These are phyloP conservation scores for Callionymus lyra DNA, from an alignment of 2,113 vertebrate species.

Conservation along the genomic window DNA sequence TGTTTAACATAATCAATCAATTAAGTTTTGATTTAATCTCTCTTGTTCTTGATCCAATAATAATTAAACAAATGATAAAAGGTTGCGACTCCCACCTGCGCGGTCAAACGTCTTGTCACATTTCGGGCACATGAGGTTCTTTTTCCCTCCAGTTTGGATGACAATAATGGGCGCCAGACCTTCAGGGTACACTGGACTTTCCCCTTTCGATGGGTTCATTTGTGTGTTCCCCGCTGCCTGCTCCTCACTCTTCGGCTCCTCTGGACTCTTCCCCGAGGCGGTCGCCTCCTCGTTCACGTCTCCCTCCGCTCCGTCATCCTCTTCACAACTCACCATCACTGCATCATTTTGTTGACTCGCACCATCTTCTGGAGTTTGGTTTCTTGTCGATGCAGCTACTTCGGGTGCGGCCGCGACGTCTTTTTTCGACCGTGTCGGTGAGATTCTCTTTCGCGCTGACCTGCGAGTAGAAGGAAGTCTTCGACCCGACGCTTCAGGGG, in stretches of 20 bases:
- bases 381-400: not conserved
- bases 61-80: too few species aligned
- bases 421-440: constrained; percentile 71
- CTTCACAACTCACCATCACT: constrained; percentile 49
- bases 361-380: constrained; percentile 6
- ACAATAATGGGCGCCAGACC: constrained; percentile 77
- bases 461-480: constrained; percentile 43
- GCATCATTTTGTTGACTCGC: too few species aligned
- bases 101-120: constrained; percentile 96
- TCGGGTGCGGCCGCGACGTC: constrained; percentile 39
- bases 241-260: constrained; percentile 44
- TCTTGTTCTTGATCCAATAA: too few species aligned
- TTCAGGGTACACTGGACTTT: constrained; percentile 67
- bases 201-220: constrained; percentile 20
- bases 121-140: constrained; percentile 85
- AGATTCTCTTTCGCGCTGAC: constrained; percentile 75
- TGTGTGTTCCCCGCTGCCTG: constrained; percentile 60
- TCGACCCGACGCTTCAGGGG: constrained; percentile 1
- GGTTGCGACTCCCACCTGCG: constrained; percentile 88
- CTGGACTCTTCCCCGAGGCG: constrained; percentile 36
- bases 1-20: too few species aligned
- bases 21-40: too few species aligned
- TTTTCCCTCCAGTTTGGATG: constrained; percentile 80
- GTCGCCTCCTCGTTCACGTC: constrained; percentile 34
- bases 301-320: constrained; percentile 44